A percentile compares a stretch with the other conserved stretches of the same genome.
Conservation (phyloP, 1,140 invertebrate species). For the Ephestia elutella region DNA sequence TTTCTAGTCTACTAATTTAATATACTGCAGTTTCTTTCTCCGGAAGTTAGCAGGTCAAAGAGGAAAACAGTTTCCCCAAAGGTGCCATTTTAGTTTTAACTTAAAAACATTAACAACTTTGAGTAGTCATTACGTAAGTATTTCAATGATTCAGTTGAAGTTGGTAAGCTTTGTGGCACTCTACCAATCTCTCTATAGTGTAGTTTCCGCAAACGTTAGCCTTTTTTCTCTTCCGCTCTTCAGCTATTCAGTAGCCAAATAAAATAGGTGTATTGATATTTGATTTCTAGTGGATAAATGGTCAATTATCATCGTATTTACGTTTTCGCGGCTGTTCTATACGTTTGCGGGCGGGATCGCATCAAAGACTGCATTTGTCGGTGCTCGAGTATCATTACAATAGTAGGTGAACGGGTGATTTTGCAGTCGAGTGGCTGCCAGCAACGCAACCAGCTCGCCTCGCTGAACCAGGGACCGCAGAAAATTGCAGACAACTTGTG, state of each 20-base stretch:
- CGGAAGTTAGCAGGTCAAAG: too few relatives aligned
- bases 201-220: not conserved
- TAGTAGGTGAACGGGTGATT: conserved; percentile 53
- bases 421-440: conserved; percentile 52
- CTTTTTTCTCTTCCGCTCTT: not conserved
- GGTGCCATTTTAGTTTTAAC: too few relatives aligned
- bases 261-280: conserved; percentile 9
- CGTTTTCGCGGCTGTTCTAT: conserved; percentile 7
- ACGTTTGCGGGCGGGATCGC: not conserved
- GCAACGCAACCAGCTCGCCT: conserved; percentile 35
- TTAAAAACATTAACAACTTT: too few relatives aligned
- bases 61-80: too few relatives aligned
- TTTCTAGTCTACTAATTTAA: too few relatives aligned
- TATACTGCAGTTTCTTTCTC: too few relatives aligned
- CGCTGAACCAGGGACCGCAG: conserved; percentile 48
- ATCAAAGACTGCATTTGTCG: conserved; percentile 44
- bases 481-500: conserved; percentile 30
- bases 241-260: not conserved
- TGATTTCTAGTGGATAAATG: conserved; percentile 28
- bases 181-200: too few relatives aligned
- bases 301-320: conserved; percentile 23
- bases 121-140: too few relatives aligned
- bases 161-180: too few relatives aligned
- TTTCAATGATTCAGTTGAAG: too few relatives aligned
- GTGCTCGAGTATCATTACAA: conserved; percentile 33